Base-by-base conservation (phyloP, 2,888 invertebrate species). In the Andrena camellia region DNA sequence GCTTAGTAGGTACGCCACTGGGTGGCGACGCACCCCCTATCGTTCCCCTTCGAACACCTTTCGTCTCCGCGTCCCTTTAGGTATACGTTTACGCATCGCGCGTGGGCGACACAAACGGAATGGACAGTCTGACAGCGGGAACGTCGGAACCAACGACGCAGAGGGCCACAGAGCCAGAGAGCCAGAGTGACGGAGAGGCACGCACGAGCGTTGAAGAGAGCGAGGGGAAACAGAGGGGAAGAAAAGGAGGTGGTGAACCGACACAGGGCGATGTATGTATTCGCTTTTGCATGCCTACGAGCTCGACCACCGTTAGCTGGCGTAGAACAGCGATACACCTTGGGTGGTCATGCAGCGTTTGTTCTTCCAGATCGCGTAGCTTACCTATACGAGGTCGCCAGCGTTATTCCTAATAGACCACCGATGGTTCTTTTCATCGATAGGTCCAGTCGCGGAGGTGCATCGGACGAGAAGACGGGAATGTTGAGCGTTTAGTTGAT, bases 61-160 rank as follows among this genome's bases (percentile, higher is more conserved):
- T 84, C 89, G 84, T 66, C 77, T 63, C 52, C 59, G 68, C 62
- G 72, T 78, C 81, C 69, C 83, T 82, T 85, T 81, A 42, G 42
- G 42, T 42, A 83, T 78, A 81, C 86, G 84, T 70, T 87, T 82
- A 73, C 69, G 83, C 84, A 83, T 84, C 71, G 75, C 76, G 87
- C 91, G 91, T 91, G 88, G 90, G 90, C 82, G 90, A 81, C 69
- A 69, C 76, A 73, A 88, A 75, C 80, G 74, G 71, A 83, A 78
- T 70, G 79, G 71, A 63, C 84, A 76, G 80, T 29, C 60, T 50
- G 78, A 63, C 83, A 50, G 78, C 23, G 57, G 63, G 72, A 76
- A 84, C 74, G 81, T 84, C 79, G 75, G 59, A 69, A 74, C 73
- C 78, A 42, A 57, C 60, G 69, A 78, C 68, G 48, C 29, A 63